Conservation (phyloP, 2,888 invertebrate genomes). For the Polymixis lichenea region DNA sequence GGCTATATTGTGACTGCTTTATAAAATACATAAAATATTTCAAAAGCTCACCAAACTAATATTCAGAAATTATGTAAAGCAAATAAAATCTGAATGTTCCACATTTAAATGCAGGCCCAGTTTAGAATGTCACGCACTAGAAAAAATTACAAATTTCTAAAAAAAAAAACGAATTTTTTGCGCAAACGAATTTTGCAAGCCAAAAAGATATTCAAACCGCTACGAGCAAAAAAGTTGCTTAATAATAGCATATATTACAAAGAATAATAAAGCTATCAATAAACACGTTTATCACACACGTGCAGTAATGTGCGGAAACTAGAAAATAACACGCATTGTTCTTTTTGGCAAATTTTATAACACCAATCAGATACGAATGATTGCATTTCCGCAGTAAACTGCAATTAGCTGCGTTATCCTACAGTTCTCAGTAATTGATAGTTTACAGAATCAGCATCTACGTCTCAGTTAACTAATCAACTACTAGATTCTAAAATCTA, state of each 20-base stretch:
- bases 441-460: slow-evolving; percentile 6
- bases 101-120: slow-evolving; percentile 18
- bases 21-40: slow-evolving; percentile 5
- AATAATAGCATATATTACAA: neutral
- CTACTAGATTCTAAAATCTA: no score
- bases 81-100: neutral
- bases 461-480: slow-evolving; percentile 33
- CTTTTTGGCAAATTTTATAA: slow-evolving; percentile 35
- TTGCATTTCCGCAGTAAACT: slow-evolving; percentile 30
- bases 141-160: slow-evolving; percentile 16
- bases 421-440: slow-evolving; percentile 11
- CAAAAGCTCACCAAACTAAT: neutral
- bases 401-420: slow-evolving; percentile 22
- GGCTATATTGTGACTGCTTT: neutral
- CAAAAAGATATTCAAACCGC: neutral
- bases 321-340: slow-evolving; percentile 21
- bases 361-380: slow-evolving; percentile 20
- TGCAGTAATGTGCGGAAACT: slow-evolving; percentile 28
- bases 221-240: neutral
- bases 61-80: neutral
- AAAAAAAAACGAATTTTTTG: slow-evolving; percentile 11
- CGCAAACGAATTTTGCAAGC: slow-evolving; percentile 9
- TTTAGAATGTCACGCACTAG: slow-evolving; percentile 25
- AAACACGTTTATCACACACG: slow-evolving; percentile 22
- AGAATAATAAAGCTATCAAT: slow-evolving; percentile 26